Percentiles rank a stretch among this genome's conserved stretches.
Evolutionary conservation across 2,113 vertebrate species (phyloP).

Genomic region (Arenaria interpres): DNA sequence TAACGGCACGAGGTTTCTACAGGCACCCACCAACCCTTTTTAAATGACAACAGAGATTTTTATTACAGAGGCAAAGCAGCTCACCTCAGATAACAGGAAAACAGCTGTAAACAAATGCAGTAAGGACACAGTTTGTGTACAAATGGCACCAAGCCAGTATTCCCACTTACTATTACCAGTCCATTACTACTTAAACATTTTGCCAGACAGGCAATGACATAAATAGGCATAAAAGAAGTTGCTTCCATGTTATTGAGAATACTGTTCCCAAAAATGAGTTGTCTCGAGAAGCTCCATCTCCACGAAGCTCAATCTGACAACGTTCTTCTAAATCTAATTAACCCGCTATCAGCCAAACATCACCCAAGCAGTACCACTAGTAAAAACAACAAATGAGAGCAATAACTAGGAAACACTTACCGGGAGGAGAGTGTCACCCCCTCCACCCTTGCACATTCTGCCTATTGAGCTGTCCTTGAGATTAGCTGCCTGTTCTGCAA

Average conservation of each 20-base stretch:
- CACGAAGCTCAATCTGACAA: background rate
- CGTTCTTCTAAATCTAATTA: background rate
- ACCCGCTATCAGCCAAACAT: background rate
- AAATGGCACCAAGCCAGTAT: background rate
- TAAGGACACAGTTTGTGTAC: background rate
- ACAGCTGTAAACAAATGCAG: background rate
- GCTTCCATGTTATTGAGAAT: background rate
- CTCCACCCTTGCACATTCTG: slow-evolving; percentile 55
- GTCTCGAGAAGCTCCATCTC: background rate
- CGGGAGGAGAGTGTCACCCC: slow-evolving; percentile 80
- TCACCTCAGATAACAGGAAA: background rate
- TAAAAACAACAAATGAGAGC: background rate
- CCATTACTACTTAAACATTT: background rate
- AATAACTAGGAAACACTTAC: slow-evolving; percentile 73
- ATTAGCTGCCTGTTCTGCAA: slow-evolving; percentile 91
- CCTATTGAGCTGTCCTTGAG: slow-evolving; percentile 78
- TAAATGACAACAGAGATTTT: background rate
- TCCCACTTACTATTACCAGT: background rate
- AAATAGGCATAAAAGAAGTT: background rate
- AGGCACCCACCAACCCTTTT: background rate
- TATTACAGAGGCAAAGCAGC: background rate
- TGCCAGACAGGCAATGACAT: background rate
- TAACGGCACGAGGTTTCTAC: background rate
- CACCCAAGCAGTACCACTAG: background rate
- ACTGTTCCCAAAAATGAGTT: background rate